Evolutionary conservation across 2,113 vertebrate genomes (phyloP).

Genomic region (Paralichthys olivaceus): DNA sequence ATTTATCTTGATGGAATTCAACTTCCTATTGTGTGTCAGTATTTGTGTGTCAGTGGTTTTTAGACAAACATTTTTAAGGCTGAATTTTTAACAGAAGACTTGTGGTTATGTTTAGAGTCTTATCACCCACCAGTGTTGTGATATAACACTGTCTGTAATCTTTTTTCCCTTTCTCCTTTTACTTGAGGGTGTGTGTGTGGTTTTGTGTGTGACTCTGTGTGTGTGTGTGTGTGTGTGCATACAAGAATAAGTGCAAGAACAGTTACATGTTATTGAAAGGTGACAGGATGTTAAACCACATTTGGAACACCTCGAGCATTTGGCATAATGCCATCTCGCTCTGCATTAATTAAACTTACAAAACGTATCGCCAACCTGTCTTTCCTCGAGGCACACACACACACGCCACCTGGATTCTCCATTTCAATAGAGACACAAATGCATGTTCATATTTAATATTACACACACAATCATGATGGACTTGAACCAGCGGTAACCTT

Average conservation of each 20-base stretch:
- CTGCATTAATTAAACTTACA: conserved; percentile 65
- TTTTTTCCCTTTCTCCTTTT: conserved; percentile 17
- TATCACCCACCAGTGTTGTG: conserved; percentile 2
- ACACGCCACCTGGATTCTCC: conserved; percentile 15
- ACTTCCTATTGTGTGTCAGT: conserved; percentile 4
- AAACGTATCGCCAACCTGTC: conserved; percentile 44
- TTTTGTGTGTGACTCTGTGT: no score
- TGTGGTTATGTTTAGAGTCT: neutral
- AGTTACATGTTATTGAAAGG: conserved; percentile 53
- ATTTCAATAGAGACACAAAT: conserved; percentile 7
- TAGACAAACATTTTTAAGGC: conserved; percentile 6
- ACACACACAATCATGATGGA: conserved; percentile 10
- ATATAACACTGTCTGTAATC: conserved; percentile 16
- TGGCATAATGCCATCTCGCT: conserved; percentile 27
- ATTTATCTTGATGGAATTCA: conserved; percentile 26
- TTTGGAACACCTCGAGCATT: conserved; percentile 52
- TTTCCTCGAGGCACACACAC: conserved; percentile 44
- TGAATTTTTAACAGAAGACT: conserved; percentile 1
- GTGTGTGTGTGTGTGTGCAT: conserved; percentile 25
- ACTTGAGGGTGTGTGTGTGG: conserved; percentile 27
- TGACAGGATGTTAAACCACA: conserved; percentile 54
- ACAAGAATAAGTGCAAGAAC: conserved; percentile 19
- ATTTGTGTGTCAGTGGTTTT: conserved; percentile 11
- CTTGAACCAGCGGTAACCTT: conserved; percentile 32
- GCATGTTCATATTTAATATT: conserved; percentile 3